Percentiles rank a stretch among this genome's conserved stretches.
phyloP scores from a whole-genome alignment of 2,888 invertebrate genomes.

The Xanthorhoe spadicearia region DNA sequence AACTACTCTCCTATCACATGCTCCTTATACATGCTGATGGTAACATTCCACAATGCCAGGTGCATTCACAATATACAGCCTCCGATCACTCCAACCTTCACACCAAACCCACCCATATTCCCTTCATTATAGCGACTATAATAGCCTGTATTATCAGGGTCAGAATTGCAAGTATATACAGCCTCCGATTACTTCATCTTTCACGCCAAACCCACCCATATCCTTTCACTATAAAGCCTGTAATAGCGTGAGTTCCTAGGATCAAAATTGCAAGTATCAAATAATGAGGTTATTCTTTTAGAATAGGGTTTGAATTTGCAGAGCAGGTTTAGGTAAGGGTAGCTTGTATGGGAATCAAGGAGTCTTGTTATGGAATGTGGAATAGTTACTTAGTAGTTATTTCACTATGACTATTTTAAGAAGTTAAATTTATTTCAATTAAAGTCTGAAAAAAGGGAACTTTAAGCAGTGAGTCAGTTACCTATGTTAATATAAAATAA shows the following conservation, averaged over 20 bases:
- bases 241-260: neutral
- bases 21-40: conserved; percentile 40
- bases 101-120: neutral
- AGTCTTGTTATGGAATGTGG: conserved; percentile 20
- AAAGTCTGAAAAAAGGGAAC: neutral
- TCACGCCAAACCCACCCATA: conserved; percentile 7
- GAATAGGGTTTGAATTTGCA: conserved; percentile 23
- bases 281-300: conserved; percentile 5
- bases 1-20: conserved; percentile 37
- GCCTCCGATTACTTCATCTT: conserved; percentile 9
- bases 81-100: conserved; percentile 30
- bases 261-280: neutral
- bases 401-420: neutral
- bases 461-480: neutral
- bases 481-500: no score
- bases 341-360: conserved; percentile 33
- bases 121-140: conserved; percentile 5
- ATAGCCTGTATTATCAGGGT: neutral
- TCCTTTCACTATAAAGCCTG: neutral
- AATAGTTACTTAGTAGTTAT: neutral
- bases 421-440: neutral
- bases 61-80: conserved; percentile 60
- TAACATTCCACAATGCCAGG: conserved; percentile 72
- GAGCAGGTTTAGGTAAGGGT: neutral
- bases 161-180: neutral